Percentiles rank a stretch among this genome's conserved stretches.
These are phyloP conservation scores for Phrynosoma blainvillii DNA, from an alignment of 2,113 vertebrate species.

Conservation along the genomic window DNA sequence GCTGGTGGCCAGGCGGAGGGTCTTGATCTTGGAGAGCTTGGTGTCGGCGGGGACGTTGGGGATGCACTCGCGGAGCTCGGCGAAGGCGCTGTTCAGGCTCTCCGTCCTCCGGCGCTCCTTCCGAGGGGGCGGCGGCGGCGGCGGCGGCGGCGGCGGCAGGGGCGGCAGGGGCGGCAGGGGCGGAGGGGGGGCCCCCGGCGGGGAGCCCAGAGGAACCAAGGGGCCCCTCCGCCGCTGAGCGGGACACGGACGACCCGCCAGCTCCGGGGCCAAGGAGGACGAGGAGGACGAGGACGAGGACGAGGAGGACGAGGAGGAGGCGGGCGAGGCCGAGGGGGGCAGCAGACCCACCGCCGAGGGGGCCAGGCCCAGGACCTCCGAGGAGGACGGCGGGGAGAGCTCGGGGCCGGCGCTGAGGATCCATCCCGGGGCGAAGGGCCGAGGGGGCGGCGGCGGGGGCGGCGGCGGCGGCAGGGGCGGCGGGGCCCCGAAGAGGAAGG, in stretches of 20 bases:
- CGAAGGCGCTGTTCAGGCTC: slow-evolving; percentile 91
- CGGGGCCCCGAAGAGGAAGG: slow-evolving; percentile 83
- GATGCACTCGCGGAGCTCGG: slow-evolving; percentile 88
- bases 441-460: slow-evolving; percentile 61
- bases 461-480: slow-evolving; percentile 14
- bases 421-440: background rate
- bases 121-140: slow-evolving; percentile 87
- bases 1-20: slow-evolving; percentile 87
- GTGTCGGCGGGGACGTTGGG: slow-evolving; percentile 91
- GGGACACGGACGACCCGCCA: no score
- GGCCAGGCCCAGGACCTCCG: slow-evolving; percentile 85
- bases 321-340: slow-evolving; percentile 47
- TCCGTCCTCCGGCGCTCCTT: slow-evolving; percentile 92
- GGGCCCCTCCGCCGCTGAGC: slow-evolving; percentile 85
- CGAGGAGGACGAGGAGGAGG: background rate
- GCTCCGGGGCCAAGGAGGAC: no score
- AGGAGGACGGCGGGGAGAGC: slow-evolving; percentile 59
- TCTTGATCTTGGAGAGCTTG: slow-evolving; percentile 91
- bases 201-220: slow-evolving; percentile 81
- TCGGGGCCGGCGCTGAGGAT: background rate
- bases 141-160: no score
- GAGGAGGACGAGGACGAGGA: slow-evolving; percentile 52
- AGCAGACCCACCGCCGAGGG: slow-evolving; percentile 78
- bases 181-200: slow-evolving; percentile 79
- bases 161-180: no score